Evolutionary conservation across 2,888 invertebrate species (phyloP).

Genomic region (Pycnomerus fuliginosus): DNA sequence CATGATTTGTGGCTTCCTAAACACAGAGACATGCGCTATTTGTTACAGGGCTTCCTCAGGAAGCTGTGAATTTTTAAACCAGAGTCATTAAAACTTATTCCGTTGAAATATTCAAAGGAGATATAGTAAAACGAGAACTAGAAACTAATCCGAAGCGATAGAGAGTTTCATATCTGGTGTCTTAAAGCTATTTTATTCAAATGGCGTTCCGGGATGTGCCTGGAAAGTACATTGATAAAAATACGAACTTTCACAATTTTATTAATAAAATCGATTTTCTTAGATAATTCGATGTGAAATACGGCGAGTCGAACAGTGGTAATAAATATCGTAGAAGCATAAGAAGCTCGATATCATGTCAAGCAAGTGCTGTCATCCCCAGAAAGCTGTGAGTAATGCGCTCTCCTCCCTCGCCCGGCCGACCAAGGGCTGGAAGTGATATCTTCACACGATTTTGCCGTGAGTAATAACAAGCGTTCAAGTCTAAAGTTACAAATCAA

Average conservation of each 20-base stretch:
- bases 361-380: slow-evolving; percentile 45
- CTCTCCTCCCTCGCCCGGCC: slow-evolving; percentile 36
- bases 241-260: too few relatives aligned
- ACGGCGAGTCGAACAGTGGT: slow-evolving; percentile 34
- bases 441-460: slow-evolving; percentile 33
- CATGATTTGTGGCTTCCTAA: slow-evolving; percentile 14
- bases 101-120: too few relatives aligned
- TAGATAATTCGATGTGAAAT: slow-evolving; percentile 23
- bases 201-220: too few relatives aligned
- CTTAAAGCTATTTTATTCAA: too few relatives aligned
- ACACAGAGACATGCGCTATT: neutral
- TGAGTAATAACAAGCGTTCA: slow-evolving; percentile 18
- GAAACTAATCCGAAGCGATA: too few relatives aligned
- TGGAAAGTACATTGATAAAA: too few relatives aligned
- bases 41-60: too few relatives aligned
- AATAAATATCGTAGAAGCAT: slow-evolving; percentile 42
- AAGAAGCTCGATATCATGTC: slow-evolving; percentile 45
- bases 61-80: too few relatives aligned
- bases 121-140: too few relatives aligned
- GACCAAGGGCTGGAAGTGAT: slow-evolving; percentile 35
- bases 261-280: too few relatives aligned
- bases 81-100: too few relatives aligned
- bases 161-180: too few relatives aligned
- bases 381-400: slow-evolving; percentile 46
- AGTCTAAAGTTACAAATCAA: slow-evolving; percentile 15